Evolutionary conservation across 1,140 invertebrate species (phyloP).

Genomic region (Hyles euphorbiae): DNA sequence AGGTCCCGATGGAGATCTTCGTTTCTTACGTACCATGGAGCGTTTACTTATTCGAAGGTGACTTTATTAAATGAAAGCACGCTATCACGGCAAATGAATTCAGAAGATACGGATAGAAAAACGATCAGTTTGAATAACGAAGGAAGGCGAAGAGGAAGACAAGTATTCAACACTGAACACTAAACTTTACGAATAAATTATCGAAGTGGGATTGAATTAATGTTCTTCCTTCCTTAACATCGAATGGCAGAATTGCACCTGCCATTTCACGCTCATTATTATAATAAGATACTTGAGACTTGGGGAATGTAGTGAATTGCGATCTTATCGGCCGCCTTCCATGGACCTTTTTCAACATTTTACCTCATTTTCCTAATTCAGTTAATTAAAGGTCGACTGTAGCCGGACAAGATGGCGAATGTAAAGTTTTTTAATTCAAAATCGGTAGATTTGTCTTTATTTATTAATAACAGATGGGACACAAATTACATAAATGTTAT

Average conservation of each 20-base stretch:
- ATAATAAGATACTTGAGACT: not conserved
- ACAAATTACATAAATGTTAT: too few relatives aligned
- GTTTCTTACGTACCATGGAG: too few relatives aligned
- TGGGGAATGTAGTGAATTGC: not conserved
- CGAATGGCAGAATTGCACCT: not conserved
- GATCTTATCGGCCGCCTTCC: not conserved
- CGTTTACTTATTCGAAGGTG: too few relatives aligned
- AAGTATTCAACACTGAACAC: not conserved
- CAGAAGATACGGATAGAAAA: not conserved
- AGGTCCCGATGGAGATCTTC: too few relatives aligned
- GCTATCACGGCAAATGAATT: not conserved
- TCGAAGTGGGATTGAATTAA: conserved; percentile 5
- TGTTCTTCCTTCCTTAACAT: conserved; percentile 2
- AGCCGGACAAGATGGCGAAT: too few relatives aligned
- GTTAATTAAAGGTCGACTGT: too few relatives aligned
- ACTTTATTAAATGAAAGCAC: too few relatives aligned
- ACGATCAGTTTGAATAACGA: not conserved
- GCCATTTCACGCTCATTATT: conserved; percentile 3
- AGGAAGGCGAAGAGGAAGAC: not conserved
- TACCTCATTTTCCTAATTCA: too few relatives aligned
- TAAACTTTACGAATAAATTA: conserved; percentile 5
- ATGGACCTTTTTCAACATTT: not conserved
- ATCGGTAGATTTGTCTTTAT: too few relatives aligned
- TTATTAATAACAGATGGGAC: too few relatives aligned
- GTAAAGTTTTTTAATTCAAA: too few relatives aligned